Conservation (phyloP, 23 tunicate species). For the Phallusia fumigata region DNA sequence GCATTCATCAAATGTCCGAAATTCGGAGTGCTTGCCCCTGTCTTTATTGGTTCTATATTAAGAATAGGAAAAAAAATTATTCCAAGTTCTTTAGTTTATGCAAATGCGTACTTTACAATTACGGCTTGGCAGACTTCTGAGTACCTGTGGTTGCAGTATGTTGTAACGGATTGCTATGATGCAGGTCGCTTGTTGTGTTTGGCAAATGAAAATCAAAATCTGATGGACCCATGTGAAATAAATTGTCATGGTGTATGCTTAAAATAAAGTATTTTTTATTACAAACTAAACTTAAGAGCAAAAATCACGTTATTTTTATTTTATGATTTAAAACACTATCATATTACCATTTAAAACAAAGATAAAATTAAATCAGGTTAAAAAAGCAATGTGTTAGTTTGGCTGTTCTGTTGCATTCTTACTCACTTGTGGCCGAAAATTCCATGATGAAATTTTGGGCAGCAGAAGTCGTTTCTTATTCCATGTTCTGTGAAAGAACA, state of each 20-base stretch:
- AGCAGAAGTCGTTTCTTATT: not conserved
- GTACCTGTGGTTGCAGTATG: not conserved
- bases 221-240: not conserved
- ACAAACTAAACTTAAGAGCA: not conserved
- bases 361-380: too few species aligned
- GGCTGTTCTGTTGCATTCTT: too few species aligned
- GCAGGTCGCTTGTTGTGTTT: not conserved
- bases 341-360: too few species aligned
- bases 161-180: not conserved
- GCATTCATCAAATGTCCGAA: too few species aligned
- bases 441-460: constrained; percentile 3
- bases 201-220: not conserved
- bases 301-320: too few species aligned
- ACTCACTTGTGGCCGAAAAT: not conserved
- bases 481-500: not conserved
- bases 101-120: too few species aligned
- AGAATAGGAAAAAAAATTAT: too few species aligned
- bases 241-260: not conserved
- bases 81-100: too few species aligned
- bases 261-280: not conserved
- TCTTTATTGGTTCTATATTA: too few species aligned
- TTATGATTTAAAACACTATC: too few species aligned
- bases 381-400: too few species aligned
- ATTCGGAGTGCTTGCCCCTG: too few species aligned
- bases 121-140: not conserved